Evolutionary conservation across 2,113 vertebrate genomes (phyloP), one percentile per base, ranked within the genome.

Genomic region (Platycercus adscitus): DNA sequence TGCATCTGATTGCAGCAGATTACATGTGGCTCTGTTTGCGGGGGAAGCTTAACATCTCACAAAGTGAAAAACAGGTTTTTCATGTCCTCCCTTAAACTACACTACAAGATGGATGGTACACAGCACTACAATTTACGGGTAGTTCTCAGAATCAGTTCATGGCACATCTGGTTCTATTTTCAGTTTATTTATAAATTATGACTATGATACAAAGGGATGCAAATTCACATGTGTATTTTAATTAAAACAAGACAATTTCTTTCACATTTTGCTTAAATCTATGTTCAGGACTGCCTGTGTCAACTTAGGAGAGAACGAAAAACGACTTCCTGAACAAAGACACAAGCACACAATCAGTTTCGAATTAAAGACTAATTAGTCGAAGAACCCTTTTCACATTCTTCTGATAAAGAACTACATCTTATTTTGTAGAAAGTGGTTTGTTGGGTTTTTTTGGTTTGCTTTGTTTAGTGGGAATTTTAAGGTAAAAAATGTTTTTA

Each of bases 121-220:
- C 2, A 63, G 39, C 18, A 35, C 56, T 47, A 41, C 31, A 68
- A 12, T 69, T 91, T 68, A 90, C 13, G 13, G 31, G 23, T 56
- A 93, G 70, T 75, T 86, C 28, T 64, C 7, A 0, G 71, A 82
- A 90, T 58, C 49, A 63, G 21, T 37, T 88, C 52, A 81, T 33
- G 17, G 47, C 31, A 96, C 14, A 11, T 81, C 37, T 92, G 69
- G 39, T 76, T 94, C 81, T 92, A 26, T 65, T 93, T 92, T 92
- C 52, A 49, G 28, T 44, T 83, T 75, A 81, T 56, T 93, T 91
- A 37, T 86, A 70, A 94, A 88, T 53, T 88, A 78, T 39, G n/a
- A 44, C 60, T 75, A 39, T 47, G 61, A 84, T 28, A 49, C 52
- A 47, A 68, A 88, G 25, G 10, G 39, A 93, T 86, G 47, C 21